Evolutionary conservation across 1,140 invertebrate species (phyloP).

Genomic region (Babylonia areolata): DNA sequence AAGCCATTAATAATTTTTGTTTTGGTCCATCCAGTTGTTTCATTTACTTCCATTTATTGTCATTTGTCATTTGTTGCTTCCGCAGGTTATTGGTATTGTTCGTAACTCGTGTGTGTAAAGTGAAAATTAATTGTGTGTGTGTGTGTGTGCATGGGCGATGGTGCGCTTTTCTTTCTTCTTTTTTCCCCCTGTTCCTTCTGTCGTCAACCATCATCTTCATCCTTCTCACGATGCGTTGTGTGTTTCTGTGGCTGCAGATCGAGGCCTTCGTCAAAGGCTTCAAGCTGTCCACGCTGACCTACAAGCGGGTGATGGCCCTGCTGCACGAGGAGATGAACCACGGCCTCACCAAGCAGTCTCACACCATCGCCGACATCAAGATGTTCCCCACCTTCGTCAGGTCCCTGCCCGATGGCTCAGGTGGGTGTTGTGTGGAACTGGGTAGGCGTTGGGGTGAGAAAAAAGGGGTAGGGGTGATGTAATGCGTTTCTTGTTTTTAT

Average conservation of each 20-base stretch:
- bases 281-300: constrained; percentile 86
- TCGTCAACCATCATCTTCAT: no score
- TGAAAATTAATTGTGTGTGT: no score
- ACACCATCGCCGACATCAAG: constrained; percentile 88
- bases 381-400: constrained; percentile 98
- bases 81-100: background rate
- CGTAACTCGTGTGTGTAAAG: no score
- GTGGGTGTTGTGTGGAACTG: constrained; percentile 76
- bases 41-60: background rate
- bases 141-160: no score
- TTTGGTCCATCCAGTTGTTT: background rate
- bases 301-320: constrained; percentile 86
- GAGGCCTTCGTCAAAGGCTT: constrained; percentile 90
- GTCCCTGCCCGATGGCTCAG: constrained; percentile 95
- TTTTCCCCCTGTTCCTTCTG: no score
- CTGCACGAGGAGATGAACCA: constrained; percentile 87
- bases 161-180: no score
- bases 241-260: constrained; percentile 80
- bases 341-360: constrained; percentile 90
- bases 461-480: no score
- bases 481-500: no score
- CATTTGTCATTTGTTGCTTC: background rate
- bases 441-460: no score
- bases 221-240: background rate
- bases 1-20: no score